phyloP scores from a whole-genome alignment of 1,140 invertebrate species.

The Diabrotica undecimpunctata region DNA sequence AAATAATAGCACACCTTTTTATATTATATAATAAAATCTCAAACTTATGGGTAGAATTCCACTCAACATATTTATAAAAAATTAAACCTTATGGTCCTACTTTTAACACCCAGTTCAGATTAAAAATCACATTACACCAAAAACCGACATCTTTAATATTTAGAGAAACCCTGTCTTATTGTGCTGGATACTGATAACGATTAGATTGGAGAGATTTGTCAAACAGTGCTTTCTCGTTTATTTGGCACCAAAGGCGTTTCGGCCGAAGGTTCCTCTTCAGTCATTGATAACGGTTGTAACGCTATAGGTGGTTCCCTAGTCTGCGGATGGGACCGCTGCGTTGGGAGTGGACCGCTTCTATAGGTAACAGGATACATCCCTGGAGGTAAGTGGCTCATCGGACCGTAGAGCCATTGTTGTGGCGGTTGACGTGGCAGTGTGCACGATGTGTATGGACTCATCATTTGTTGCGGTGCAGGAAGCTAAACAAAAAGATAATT shows the following conservation, averaged over 20 bases:
- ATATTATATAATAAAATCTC: too few relatives aligned
- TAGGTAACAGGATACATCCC: constrained; percentile 41
- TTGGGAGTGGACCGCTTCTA: constrained; percentile 36
- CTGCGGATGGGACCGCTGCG: constrained; percentile 32
- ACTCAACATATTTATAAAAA: too few relatives aligned
- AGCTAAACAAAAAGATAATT: constrained; percentile 26
- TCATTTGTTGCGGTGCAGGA: constrained; percentile 38
- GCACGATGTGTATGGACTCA: constrained; percentile 44
- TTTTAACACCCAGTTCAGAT: constrained; percentile 3
- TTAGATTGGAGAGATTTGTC: constrained; percentile 48
- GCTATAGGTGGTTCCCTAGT: constrained; percentile 48
- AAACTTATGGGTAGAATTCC: too few relatives aligned
- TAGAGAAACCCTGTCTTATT: constrained; percentile 19
- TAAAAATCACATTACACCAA: constrained; percentile 4
- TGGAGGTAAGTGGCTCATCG: constrained; percentile 43
- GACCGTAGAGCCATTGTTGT: constrained; percentile 44
- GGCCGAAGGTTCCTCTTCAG: constrained; percentile 51
- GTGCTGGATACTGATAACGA: constrained; percentile 4
- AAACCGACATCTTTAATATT: constrained; percentile 1
- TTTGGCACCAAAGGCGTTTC: constrained; percentile 54
- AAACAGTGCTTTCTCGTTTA: constrained; percentile 57
- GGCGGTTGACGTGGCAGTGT: constrained; percentile 52
- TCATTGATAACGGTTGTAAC: constrained; percentile 43
- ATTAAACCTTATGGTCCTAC: background rate
- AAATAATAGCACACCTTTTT: too few relatives aligned